phyloP scores from a whole-genome alignment of 2,888 invertebrate species.

The Myopa tessellatipennis region DNA sequence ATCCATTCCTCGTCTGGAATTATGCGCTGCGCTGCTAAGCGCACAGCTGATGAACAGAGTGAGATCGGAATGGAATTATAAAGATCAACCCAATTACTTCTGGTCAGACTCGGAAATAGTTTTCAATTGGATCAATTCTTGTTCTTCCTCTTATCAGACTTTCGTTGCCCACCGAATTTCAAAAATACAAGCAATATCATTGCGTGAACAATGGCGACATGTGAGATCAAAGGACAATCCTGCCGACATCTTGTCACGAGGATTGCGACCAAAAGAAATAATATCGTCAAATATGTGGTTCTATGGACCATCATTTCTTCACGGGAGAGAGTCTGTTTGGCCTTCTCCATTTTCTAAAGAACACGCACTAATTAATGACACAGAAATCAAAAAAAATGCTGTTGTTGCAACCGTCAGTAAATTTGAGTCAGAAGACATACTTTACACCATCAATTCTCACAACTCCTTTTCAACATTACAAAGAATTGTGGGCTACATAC shows the following conservation, averaged over 20 bases:
- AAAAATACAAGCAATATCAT: constrained; percentile 39
- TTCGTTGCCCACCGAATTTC: constrained; percentile 45
- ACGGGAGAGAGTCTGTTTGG: constrained; percentile 34
- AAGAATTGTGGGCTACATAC: too few species aligned
- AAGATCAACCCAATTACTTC: not conserved
- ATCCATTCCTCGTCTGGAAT: not conserved
- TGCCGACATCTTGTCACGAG: not conserved
- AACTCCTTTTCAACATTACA: too few species aligned
- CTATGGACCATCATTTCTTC: not conserved
- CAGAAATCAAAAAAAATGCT: too few species aligned
- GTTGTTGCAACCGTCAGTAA: too few species aligned
- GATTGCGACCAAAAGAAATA: not conserved
- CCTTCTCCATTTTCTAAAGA: constrained; percentile 18
- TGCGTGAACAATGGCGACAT: constrained; percentile 42
- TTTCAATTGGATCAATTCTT: constrained; percentile 48
- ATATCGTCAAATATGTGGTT: not conserved
- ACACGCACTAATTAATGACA: too few species aligned
- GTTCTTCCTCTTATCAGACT: constrained; percentile 43
- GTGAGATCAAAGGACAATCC: constrained; percentile 12
- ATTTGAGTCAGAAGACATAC: too few species aligned
- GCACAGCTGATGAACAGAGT: not conserved
- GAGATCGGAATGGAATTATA: not conserved
- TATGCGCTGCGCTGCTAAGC: not conserved
- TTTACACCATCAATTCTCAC: too few species aligned
- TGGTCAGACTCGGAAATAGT: constrained; percentile 55